Evolutionary conservation across 2,113 vertebrate genomes (phyloP), one percentile per base, ranked within the genome.

Genomic region (Cepphus grylle): DNA sequence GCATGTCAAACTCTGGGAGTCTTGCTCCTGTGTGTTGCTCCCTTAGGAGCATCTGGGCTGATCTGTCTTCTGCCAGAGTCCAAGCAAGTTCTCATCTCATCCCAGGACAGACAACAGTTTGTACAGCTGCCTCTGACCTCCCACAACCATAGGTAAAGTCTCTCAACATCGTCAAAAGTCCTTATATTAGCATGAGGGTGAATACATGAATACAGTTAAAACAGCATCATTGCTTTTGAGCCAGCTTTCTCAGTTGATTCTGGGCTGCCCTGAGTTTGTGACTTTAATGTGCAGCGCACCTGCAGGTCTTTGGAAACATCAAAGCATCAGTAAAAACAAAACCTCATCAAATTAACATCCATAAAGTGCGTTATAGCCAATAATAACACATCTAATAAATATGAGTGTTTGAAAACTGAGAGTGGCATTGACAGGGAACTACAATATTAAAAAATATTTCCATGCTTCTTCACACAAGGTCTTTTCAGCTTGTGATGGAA

Each of bases 301-400:
- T 98, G 96, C 96, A 97, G 98, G 97, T 98, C 97, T 98, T 96
- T 89, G 88, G 95, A 96, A 97, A 98, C 97, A 98, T 98, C 98
- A 99, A 99, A 98, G 86, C 71, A 56, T 59, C 73, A 81, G 56
- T 38, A 95, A 95, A 90, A 97, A 96, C 72, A 98, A 97, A 97
- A 98, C 55, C 93, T 90, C 70, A 97, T 98, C 98, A 97, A 97
- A 98, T 98, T 98, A 98, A 95, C 95, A 98, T 98, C 94, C 92
- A 96, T 97, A 97, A 98, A 98, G 83, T 96, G 97, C 96, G 94
- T 97, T 97, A 90, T 97, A 95, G 96, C 97, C 92, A 98, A 97
- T 96, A 97, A 96, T 93, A 98, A 97, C 93, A 93, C 77, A 93
- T 82, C 87, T 98, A 97, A 98, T 98, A 94, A 98, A 97, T 96